Evolutionary conservation across 1,140 invertebrate species (phyloP), one percentile per base, ranked within the genome.

Genomic region (Hycleus cichorii): DNA sequence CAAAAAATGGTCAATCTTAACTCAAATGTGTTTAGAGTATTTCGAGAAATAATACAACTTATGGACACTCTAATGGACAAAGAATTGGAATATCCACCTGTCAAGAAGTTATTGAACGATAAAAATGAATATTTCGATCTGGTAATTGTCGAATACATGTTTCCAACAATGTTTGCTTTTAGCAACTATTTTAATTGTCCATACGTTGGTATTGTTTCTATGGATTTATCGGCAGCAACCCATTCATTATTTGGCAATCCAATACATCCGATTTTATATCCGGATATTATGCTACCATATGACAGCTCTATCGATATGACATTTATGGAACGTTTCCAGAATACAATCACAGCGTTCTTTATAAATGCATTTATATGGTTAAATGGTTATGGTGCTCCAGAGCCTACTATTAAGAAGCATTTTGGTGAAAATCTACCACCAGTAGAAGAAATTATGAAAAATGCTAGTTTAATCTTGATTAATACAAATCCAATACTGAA

Each of bases 111-210:
- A 18, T 18, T 18, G 18, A 18, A 18, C 18, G 18, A 18, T 18
- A 18, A 18, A 18, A 18, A 1, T 2, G 18, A 18, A 18, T 1
- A 18, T 18, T 18, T 18, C 18, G 18, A 18, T 18, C 1, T 18
- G 1, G 18, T 18, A 18, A 18, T 75, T 10, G 57, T 66, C 6
- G 74, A 74, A 61, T 61, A 56, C 50, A 58, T 71, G 3, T 48
- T 53, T 8, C 59, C 68, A 3, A 55, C 57, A 10, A 60, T 65
- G 46, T 64, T 68, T 9, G 66, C 69, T 7, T 58, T 72, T n/a
- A 58, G 61, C 26, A 53, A 72, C 24, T 52, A 59, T 39, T 75
- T 69, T 48, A 70, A 73, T 27, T 68, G 68, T 43, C 71, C 71
- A 3, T 55, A 65, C 25, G 69, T 74, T 43, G 52, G 67, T 0